Percentiles rank a stretch among this genome's conserved stretches.
Evolutionary conservation across 2,888 invertebrate genomes (phyloP).

Genomic region (Yponomeuta sedellus): DNA sequence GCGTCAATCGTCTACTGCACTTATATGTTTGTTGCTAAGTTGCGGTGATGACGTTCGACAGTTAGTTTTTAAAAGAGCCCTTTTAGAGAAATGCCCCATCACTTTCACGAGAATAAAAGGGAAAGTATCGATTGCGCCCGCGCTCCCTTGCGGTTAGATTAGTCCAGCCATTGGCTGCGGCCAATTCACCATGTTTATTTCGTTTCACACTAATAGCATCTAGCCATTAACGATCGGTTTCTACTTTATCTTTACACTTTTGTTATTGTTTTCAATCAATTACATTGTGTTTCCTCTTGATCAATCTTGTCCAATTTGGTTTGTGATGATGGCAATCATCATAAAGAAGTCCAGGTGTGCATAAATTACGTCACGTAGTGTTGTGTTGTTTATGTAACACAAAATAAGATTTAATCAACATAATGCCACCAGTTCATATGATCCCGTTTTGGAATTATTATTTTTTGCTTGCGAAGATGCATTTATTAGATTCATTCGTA

Average conservation of each 20-base stretch:
- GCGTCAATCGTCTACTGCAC: background rate
- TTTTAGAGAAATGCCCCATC: conserved; percentile 43
- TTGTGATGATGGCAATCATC: background rate
- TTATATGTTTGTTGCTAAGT: background rate
- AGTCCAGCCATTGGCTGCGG: conserved; percentile 53
- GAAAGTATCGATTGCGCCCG: conserved; percentile 59
- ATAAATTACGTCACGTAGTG: background rate
- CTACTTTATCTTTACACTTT: background rate
- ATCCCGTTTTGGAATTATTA: background rate
- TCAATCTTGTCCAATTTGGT: background rate
- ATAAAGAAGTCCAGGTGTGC: background rate
- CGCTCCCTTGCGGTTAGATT: conserved; percentile 73
- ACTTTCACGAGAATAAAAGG: conserved; percentile 74
- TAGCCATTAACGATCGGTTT: conserved; percentile 29
- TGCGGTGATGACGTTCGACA: background rate
- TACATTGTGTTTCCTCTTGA: background rate
- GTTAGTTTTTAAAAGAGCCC: background rate
- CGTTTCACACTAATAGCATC: conserved; percentile 52
- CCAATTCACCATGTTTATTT: conserved; percentile 68
- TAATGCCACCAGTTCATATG: background rate
- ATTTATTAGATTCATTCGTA: background rate
- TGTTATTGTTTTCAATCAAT: background rate
- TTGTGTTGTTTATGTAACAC: background rate
- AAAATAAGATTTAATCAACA: background rate
- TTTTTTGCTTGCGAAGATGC: background rate